Evolutionary conservation across 1,140 invertebrate genomes (phyloP).

Genomic region (Ephestia elutella): DNA sequence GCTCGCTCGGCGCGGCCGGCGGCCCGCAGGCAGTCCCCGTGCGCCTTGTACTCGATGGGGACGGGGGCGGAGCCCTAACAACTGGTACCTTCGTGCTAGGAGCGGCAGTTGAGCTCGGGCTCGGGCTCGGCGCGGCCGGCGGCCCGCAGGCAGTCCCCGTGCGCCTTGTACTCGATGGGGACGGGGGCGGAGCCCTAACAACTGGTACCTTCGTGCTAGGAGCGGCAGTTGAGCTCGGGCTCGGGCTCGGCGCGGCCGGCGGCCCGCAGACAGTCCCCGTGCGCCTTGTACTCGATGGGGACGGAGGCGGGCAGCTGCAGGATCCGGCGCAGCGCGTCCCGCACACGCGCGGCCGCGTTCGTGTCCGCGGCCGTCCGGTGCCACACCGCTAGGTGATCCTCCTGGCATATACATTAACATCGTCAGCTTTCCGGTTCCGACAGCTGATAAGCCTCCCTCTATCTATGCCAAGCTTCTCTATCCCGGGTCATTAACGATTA

Average conservation of each 20-base stretch:
- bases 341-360: constrained; percentile 89
- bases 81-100: too few relatives aligned
- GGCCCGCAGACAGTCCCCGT: constrained; percentile 85
- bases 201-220: neutral
- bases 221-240: neutral
- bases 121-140: constrained; percentile 76
- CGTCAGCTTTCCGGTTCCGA: too few relatives aligned
- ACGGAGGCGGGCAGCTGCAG: constrained; percentile 94
- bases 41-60: constrained; percentile 96
- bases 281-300: constrained; percentile 95
- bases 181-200: constrained; percentile 91
- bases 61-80: constrained; percentile 91
- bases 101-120: too few relatives aligned
- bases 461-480: too few relatives aligned
- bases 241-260: constrained; percentile 63
- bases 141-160: constrained; percentile 85
- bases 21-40: constrained; percentile 85
- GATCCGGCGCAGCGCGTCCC: constrained; percentile 94
- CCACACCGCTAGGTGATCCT: constrained; percentile 99
- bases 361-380: constrained; percentile 94
- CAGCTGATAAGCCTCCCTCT: too few relatives aligned
- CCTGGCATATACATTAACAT: constrained; percentile 74
- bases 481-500: too few relatives aligned
- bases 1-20: too few relatives aligned
- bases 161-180: constrained; percentile 95